Base-by-base conservation (phyloP, 2,113 vertebrate genomes). In the Antennarius striatus region DNA sequence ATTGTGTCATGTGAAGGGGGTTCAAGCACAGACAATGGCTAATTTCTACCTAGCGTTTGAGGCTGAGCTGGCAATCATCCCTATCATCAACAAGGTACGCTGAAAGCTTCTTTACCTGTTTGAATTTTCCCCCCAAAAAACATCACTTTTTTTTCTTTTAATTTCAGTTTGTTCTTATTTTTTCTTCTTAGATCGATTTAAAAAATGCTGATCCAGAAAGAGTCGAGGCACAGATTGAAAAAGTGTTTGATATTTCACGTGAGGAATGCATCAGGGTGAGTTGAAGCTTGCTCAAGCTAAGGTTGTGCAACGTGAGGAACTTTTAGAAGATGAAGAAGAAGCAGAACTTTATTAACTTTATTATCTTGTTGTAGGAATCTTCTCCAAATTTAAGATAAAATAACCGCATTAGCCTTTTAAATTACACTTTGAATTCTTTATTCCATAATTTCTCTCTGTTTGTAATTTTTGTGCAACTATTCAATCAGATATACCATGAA, bases 21-120 rank as follows among this genome's bases (percentile, higher is more conserved):
- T 99, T 90, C 98, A 99, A 88, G 98, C 96, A 3, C 98, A 99
- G 86, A 99, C 98, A 0, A 94, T 99, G 66, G 97, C 98, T 64
- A 99, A 99, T 80, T 99, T 99, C 89, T 98, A 96, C 79, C 90
- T 99, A 63, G 98, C 96, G 13, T 99, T 99, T 90, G 98, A 99
- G 92, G 94, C 96, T 75, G 96, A 98, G 55, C 92, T 99, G 30
- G 80, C 92, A 14, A 90, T 99, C 89, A 96, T 99, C 82, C 98
- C 98, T 40, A 92, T 99, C 67, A 95, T 99, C 89, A 99, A 99
- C 84, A 99, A 99, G 95, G 97, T 98, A 93, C 86, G 45, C 50
- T 60, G n/a, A 63, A n/a, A 56, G 32, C 32, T 7, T 0, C 4
- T 0, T 1, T 3, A 56, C 53, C 60, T 45, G 29, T 5, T 36